A percentile compares a stretch with the other conserved stretches of the same genome.
Conservation (phyloP, 2,113 vertebrate species). For the Oophaga pumilio region DNA sequence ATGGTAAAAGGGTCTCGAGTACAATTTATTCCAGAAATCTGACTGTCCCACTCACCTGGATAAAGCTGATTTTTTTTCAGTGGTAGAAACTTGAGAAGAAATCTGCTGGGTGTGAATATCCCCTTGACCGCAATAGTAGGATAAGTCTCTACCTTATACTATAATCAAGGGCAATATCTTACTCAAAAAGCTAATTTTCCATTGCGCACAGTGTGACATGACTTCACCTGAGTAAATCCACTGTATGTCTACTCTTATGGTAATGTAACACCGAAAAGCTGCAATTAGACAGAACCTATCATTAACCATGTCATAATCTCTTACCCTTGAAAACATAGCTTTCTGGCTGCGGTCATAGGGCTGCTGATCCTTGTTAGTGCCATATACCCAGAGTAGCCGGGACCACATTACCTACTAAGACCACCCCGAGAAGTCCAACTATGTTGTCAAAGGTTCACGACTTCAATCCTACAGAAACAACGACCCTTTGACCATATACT, state of each 20-base stretch:
- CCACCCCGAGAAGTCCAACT: neutral
- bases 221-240: neutral
- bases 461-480: neutral
- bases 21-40: too few relatives aligned
- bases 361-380: neutral
- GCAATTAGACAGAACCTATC: slow-evolving; percentile 17
- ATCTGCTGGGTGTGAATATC: too few relatives aligned
- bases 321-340: neutral
- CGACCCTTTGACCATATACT: too few relatives aligned
- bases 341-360: neutral
- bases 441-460: neutral
- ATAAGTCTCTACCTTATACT: neutral
- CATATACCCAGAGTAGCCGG: neutral
- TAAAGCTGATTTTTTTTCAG: too few relatives aligned
- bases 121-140: neutral
- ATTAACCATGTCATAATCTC: slow-evolving; percentile 31
- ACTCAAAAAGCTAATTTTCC: neutral
- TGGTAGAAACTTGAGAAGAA: too few relatives aligned
- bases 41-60: too few relatives aligned
- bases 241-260: neutral
- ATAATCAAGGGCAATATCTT: neutral
- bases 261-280: neutral
- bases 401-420: neutral
- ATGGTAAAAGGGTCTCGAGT: too few relatives aligned
- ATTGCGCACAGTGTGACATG: neutral